These are phyloP conservation scores for Acanthoscelides obtectus DNA, from an alignment of 2,888 invertebrate species.

Conservation along the genomic window DNA sequence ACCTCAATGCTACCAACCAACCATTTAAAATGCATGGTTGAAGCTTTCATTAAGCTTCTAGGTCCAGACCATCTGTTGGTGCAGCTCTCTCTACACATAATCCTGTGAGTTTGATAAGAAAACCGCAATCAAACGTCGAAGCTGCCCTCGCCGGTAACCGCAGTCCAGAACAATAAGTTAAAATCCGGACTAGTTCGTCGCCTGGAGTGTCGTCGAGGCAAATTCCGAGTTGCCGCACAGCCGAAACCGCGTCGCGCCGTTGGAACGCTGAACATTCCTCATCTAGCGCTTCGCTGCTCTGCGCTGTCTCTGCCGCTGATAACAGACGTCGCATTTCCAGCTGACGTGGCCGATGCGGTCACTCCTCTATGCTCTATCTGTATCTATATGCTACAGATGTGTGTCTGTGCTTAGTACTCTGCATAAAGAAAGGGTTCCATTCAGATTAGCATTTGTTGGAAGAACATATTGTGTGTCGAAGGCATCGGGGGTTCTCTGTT, in stretches of 20 bases:
- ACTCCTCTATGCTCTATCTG: too few relatives aligned
- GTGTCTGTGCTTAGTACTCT: too few relatives aligned
- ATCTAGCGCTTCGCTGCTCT: neutral
- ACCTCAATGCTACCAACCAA: too few relatives aligned
- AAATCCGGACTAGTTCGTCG: neutral
- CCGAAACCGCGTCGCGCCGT: neutral
- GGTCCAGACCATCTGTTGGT: too few relatives aligned
- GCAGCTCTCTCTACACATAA: neutral
- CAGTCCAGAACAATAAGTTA: neutral
- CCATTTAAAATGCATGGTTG: too few relatives aligned
- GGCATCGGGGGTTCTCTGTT: too few relatives aligned
- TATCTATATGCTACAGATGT: too few relatives aligned
- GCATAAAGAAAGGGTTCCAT: too few relatives aligned
- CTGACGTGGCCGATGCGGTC: neutral
- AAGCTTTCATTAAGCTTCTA: too few relatives aligned
- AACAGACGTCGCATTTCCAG: neutral
- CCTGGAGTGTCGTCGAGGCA: neutral
- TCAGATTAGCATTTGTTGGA: too few relatives aligned
- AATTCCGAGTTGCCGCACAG: neutral
- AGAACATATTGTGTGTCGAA: too few relatives aligned
- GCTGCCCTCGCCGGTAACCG: neutral
- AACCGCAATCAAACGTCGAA: neutral
- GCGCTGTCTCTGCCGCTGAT: neutral
- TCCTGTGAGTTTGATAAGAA: neutral
- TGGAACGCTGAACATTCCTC: neutral